These are phyloP conservation scores for Mesoclemmys tuberculata DNA, from an alignment of 2,113 vertebrate genomes.

Conservation along the genomic window DNA sequence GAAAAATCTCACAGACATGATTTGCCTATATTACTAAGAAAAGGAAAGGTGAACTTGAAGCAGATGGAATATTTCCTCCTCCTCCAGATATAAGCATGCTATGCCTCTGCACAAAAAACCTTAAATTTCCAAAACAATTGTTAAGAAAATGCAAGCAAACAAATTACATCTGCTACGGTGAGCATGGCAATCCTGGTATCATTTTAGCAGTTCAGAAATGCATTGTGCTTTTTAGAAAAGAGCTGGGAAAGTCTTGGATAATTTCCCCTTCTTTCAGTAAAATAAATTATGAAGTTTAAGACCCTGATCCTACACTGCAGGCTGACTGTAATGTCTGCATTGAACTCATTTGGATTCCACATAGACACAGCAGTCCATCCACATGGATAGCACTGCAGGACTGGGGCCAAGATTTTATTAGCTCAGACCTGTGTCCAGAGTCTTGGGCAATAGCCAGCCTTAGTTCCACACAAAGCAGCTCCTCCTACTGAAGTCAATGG, in stretches of 20 bases:
- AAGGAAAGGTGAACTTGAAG: neutral
- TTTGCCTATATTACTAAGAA: neutral
- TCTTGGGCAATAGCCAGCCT: neutral
- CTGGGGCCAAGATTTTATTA: neutral
- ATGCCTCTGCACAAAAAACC: neutral
- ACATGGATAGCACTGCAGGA: fast-evolving
- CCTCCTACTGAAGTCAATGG: neutral
- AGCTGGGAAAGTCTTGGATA: neutral
- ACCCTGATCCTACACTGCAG: neutral
- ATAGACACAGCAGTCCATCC: neutral
- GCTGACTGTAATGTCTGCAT: neutral
- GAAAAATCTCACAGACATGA: neutral
- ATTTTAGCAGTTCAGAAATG: neutral
- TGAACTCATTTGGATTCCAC: neutral
- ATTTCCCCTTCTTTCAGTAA: neutral
- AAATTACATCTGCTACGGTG: neutral
- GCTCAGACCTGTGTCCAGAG: fast-evolving
- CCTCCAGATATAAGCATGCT: no score
- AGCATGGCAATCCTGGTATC: neutral
- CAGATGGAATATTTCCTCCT: neutral
- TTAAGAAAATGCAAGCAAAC: neutral
- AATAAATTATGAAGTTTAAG: neutral
- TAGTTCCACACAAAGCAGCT: neutral
- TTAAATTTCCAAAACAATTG: neutral
- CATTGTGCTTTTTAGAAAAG: neutral